These are phyloP conservation scores for Temnothorax longispinosus DNA, from an alignment of 1,140 invertebrate genomes.

Conservation along the genomic window DNA sequence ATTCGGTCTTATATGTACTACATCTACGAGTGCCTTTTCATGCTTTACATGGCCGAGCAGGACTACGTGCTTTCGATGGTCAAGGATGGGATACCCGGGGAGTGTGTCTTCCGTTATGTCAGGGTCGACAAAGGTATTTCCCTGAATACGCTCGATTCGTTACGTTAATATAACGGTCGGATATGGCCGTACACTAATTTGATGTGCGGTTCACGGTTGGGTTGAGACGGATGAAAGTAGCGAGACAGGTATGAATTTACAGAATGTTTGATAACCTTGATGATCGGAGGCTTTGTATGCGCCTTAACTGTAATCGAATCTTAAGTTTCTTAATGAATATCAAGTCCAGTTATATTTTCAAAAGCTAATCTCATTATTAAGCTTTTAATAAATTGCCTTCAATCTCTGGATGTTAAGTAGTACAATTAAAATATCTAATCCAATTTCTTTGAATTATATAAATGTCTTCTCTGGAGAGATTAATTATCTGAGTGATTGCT, in stretches of 20 bases:
- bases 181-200: conserved; percentile 20
- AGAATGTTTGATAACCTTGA: conserved; percentile 43
- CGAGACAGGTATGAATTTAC: conserved; percentile 42
- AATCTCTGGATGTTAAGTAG: neutral
- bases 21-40: conserved; percentile 2
- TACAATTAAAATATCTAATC: neutral
- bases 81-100: conserved; percentile 13
- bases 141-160: conserved; percentile 54
- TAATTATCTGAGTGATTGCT: neutral
- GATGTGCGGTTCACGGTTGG: conserved; percentile 46
- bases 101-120: conserved; percentile 47
- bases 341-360: conserved; percentile 11
- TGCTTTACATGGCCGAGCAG: conserved; percentile 15
- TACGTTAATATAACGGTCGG: conserved; percentile 49
- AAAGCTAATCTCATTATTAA: neutral
- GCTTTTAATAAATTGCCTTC: neutral
- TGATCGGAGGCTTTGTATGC: neutral
- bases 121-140: conserved; percentile 48
- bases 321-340: neutral
- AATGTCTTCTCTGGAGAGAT: neutral
- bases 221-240: conserved; percentile 40
- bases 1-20: no score
- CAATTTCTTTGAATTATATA: neutral
- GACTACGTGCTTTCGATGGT: conserved; percentile 35
- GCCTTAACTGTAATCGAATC: conserved; percentile 39